phyloP scores from a whole-genome alignment of 1,140 invertebrate genomes.

The Drosophila equinoxialis region DNA sequence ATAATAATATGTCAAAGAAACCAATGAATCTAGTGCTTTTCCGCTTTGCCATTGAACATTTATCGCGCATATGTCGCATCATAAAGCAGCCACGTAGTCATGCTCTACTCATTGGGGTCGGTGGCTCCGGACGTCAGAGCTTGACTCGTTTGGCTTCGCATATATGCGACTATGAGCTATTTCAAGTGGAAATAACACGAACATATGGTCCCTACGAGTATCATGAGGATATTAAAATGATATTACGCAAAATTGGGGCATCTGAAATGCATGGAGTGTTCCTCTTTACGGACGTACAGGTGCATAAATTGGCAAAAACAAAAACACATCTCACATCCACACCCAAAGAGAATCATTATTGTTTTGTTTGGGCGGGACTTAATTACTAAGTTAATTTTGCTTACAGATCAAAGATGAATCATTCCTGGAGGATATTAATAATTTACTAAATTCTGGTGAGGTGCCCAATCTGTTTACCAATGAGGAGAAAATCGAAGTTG shows the following conservation, averaged over 20 bases:
- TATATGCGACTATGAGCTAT: conserved; percentile 96
- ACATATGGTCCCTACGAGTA: conserved; percentile 93
- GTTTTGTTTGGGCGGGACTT: conserved; percentile 16
- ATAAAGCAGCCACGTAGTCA: conserved; percentile 95
- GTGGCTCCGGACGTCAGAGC: conserved; percentile 96
- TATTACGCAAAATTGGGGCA: conserved; percentile 91
- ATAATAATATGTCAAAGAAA: conserved; percentile 98
- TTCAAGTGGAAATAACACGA: conserved; percentile 95
- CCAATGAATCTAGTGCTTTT: conserved; percentile 98
- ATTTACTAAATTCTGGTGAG: conserved; percentile 96
- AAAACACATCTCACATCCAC: neutral
- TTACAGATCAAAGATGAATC: conserved; percentile 94
- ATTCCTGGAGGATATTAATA: conserved; percentile 97
- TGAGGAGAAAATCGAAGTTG: conserved; percentile 96
- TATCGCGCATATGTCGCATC: conserved; percentile 95
- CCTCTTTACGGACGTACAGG: conserved; percentile 94
- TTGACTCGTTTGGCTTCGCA: conserved; percentile 94
- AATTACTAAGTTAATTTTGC: conserved; percentile 51
- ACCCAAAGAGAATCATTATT: neutral
- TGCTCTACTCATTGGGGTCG: conserved; percentile 93
- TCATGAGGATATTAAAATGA: conserved; percentile 94
- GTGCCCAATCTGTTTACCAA: conserved; percentile 94
- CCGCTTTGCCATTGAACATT: conserved; percentile 97
- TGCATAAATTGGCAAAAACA: conserved; percentile 69
- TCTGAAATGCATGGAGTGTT: conserved; percentile 95